These are phyloP conservation scores for Malurus alboscapulatus DNA, from an alignment of 2,113 vertebrate species.

Conservation along the genomic window DNA sequence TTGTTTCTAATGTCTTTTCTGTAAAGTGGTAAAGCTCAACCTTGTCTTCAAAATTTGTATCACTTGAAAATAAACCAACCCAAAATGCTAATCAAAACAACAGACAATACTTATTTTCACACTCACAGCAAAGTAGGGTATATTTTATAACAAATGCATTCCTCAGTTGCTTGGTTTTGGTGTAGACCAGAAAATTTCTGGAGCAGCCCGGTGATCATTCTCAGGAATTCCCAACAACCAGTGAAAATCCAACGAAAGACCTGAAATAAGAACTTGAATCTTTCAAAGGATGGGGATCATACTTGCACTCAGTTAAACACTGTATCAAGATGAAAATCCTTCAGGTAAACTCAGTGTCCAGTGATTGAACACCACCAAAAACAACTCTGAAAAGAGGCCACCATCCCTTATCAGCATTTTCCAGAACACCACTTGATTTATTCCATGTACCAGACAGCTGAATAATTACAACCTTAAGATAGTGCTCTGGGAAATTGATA, in stretches of 20 bases:
- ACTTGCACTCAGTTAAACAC: not conserved
- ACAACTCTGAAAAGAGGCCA: not conserved
- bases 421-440: conserved; percentile 1
- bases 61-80: not conserved
- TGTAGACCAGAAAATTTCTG: not conserved
- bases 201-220: not conserved
- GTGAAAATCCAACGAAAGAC: not conserved
- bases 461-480: conserved; percentile 3
- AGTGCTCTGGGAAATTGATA: not conserved
- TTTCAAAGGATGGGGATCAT: not conserved
- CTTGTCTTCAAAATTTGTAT: not conserved
- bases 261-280: not conserved
- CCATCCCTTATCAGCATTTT: not conserved
- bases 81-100: not conserved
- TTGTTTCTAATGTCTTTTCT: not conserved
- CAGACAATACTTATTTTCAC: not conserved
- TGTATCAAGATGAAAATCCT: not conserved
- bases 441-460: not conserved
- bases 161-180: not conserved
- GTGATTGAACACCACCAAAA: not conserved
- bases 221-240: not conserved
- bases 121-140: not conserved
- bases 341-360: not conserved
- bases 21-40: not conserved
- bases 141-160: not conserved